A percentile compares a stretch with the other conserved stretches of the same genome.
Evolutionary conservation across 2,888 invertebrate genomes (phyloP).

Genomic region (Drosophila bunnanda): DNA sequence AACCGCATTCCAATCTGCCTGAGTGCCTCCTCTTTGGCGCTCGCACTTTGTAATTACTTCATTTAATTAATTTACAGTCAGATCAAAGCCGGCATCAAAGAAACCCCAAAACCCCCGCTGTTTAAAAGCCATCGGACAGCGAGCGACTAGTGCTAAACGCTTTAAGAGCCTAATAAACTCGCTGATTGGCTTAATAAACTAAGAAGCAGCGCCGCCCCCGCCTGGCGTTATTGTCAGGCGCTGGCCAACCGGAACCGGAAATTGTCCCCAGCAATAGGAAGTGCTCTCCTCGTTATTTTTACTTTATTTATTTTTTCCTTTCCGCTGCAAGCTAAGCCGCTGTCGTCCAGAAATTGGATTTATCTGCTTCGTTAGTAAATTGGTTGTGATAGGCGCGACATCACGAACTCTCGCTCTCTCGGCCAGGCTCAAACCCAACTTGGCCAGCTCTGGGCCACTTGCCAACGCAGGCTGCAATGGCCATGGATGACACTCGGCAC

Average conservation of each 20-base stretch:
- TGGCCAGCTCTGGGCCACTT: slow-evolving; percentile 25
- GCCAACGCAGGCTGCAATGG: slow-evolving; percentile 31
- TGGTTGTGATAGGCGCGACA: slow-evolving; percentile 77
- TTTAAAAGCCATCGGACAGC: slow-evolving; percentile 2
- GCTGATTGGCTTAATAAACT: slow-evolving; percentile 72
- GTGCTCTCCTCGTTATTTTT: slow-evolving; percentile 44
- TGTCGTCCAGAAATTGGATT: slow-evolving; percentile 75
- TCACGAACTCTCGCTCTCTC: slow-evolving; percentile 46
- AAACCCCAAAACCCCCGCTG: slow-evolving; percentile 2
- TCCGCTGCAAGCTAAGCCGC: slow-evolving; percentile 48
- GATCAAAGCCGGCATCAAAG: slow-evolving; percentile 29
- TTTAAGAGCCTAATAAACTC: slow-evolving; percentile 64
- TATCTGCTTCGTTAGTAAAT: slow-evolving; percentile 81
- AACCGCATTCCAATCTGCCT: slow-evolving; percentile 42
- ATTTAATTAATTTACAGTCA: slow-evolving; percentile 50
- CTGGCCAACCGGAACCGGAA: slow-evolving; percentile 69
- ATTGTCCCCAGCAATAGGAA: slow-evolving; percentile 58
- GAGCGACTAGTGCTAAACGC: slow-evolving; percentile 44
- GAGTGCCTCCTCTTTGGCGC: slow-evolving; percentile 38
- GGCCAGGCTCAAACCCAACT: slow-evolving; percentile 30
- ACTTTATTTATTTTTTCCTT: slow-evolving; percentile 26
- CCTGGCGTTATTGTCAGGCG: slow-evolving; percentile 44
- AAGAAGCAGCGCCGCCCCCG: slow-evolving; percentile 19
- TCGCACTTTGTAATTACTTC: slow-evolving; percentile 45
- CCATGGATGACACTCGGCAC: slow-evolving; percentile 20